A percentile compares a stretch with the other conserved stretches of the same genome.
phyloP scores from a whole-genome alignment of 2,113 vertebrate genomes.

The Cyprinus carpio region DNA sequence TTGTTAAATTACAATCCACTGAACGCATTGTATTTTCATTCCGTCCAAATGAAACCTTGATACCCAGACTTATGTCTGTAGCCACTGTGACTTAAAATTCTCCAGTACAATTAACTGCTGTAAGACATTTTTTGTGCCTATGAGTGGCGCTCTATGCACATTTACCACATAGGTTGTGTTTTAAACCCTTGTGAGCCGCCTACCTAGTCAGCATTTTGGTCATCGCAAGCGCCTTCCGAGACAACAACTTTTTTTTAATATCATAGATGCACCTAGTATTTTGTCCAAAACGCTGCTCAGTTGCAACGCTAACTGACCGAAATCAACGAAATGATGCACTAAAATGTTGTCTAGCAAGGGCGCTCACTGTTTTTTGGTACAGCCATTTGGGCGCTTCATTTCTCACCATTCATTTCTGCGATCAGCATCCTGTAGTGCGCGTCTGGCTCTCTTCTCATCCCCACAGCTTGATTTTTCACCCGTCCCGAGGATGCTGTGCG shows the following conservation, averaged over 20 bases:
- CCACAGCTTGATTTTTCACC: neutral
- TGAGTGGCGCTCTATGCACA: neutral
- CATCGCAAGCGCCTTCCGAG: neutral
- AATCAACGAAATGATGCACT: neutral
- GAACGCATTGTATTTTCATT: too few relatives aligned
- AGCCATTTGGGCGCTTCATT: neutral
- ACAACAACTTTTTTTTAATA: neutral
- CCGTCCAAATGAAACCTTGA: too few relatives aligned
- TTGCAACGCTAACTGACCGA: neutral
- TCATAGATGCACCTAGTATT: neutral
- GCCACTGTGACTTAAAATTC: too few relatives aligned
- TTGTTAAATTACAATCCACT: neutral
- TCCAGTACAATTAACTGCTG: neutral
- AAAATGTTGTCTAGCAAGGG: neutral
- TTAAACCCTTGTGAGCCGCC: neutral
- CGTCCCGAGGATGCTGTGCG: neutral
- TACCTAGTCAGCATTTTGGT: neutral
- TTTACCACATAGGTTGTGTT: neutral
- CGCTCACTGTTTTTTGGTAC: neutral
- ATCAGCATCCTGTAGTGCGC: conserved; percentile 6
- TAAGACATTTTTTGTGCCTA: neutral
- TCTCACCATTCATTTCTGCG: conserved; percentile 15
- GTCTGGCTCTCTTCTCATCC: neutral
- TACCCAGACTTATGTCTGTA: too few relatives aligned
- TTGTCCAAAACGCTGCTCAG: too few relatives aligned